Base-by-base conservation (phyloP, 2,113 vertebrate species). In the Macquaria ambigua region DNA sequence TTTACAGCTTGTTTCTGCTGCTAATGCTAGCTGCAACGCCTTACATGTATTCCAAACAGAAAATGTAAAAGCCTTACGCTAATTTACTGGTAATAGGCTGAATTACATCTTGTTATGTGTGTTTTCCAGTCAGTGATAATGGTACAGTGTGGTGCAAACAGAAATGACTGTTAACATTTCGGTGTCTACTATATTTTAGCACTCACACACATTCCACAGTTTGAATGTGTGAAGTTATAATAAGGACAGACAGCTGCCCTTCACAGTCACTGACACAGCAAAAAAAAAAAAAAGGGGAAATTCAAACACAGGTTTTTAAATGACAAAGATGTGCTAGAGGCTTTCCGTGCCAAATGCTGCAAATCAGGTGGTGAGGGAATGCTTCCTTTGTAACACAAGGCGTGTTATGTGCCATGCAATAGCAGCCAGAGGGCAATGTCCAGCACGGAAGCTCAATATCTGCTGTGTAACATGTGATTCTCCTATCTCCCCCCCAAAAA, bases 341-440 rank as follows among this genome's bases (percentile, higher is more conserved):
- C 74, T 50, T 77, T 80, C 25, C 4, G 18, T 77, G 74, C 14
- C 62, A 67, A 39, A 8, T 58, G 62, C 80, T 73, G 59, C 69
- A 84, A 85, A 88, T 87, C 82, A 80, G 82, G 62, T 75, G 2
- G 46, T 8, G 58, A 79, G 66, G 63, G 70, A 85, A 76, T 63
- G 41, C 52, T 85, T 70, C 63, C 53, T 73, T 70, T 66, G 72
- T 74, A 39, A 73, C 78, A 84, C 82, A 74, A 82, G 58, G 21
- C n/a, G 46, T 70, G 74, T 72, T 64, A 61, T 74, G 74, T 73
- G 86, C 53, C 69, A 41, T 46, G 73, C 82, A 68, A 72, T 34
- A 61, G 55, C 72, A 79, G 82, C 90, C 80, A 77, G 75, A 81
- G 87, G 77, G 39, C 79, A 90, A 75, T 12, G 72, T 86, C 86